Conservation (phyloP, 2,113 vertebrate genomes). For the Stegostoma tigrinum region DNA sequence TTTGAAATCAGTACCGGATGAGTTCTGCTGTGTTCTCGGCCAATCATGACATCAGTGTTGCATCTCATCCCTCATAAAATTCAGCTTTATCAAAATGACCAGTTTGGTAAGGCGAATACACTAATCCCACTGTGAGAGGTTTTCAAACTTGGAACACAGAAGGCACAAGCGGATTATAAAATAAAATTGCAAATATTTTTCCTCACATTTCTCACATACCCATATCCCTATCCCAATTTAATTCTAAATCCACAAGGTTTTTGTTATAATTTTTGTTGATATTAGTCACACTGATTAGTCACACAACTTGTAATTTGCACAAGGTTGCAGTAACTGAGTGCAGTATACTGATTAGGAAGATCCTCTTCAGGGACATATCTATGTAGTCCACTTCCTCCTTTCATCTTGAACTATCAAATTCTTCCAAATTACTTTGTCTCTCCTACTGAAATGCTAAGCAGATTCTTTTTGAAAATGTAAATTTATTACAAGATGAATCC, state of each 20-base stretch:
- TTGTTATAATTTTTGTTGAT: background rate
- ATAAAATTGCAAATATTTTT: background rate
- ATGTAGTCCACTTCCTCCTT: background rate
- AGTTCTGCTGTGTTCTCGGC: background rate
- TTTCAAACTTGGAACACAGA: background rate
- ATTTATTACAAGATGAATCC: background rate
- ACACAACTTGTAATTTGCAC: background rate
- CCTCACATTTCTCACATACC: background rate
- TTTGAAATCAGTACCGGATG: slow-evolving; percentile 22
- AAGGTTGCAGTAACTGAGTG: background rate
- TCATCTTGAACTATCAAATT: background rate
- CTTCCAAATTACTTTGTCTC: background rate
- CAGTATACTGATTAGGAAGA: background rate
- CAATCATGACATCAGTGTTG: slow-evolving; percentile 20
- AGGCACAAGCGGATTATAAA: background rate
- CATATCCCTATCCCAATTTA: background rate
- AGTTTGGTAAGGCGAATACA: background rate
- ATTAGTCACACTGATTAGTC: background rate
- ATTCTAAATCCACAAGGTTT: background rate
- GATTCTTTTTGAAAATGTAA: background rate
- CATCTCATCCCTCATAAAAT: slow-evolving; percentile 7
- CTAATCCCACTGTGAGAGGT: background rate
- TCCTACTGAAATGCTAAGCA: background rate
- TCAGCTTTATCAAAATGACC: background rate
- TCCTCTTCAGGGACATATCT: background rate